phyloP scores from a whole-genome alignment of 1,140 invertebrate species.

The Listronotus oregonensis region DNA sequence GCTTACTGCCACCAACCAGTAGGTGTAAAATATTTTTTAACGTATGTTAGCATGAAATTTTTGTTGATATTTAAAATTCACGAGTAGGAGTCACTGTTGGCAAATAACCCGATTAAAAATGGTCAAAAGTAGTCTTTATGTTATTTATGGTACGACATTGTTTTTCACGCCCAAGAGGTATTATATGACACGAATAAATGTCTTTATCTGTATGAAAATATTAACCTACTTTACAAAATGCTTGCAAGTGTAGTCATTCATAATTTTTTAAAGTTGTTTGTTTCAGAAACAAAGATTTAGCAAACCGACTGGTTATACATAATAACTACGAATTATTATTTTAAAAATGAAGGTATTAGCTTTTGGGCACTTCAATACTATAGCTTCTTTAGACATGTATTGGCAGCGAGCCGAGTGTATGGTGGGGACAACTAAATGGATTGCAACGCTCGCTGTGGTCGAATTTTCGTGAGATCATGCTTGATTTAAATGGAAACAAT shows the following conservation, averaged over 20 bases:
- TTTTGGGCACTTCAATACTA: too few relatives aligned
- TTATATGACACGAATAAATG: conserved; percentile 1
- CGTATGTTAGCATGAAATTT: conserved; percentile 16
- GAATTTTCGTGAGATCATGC: too few relatives aligned
- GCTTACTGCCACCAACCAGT: background rate
- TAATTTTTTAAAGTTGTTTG: too few relatives aligned
- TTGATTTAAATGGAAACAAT: too few relatives aligned
- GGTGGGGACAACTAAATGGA: too few relatives aligned
- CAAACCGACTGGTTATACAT: too few relatives aligned
- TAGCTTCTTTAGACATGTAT: too few relatives aligned
- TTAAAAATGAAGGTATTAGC: too few relatives aligned
- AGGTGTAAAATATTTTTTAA: conserved; percentile 2
- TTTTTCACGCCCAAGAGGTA: conserved; percentile 17
- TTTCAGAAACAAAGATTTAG: too few relatives aligned
- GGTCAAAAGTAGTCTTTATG: conserved; percentile 16
- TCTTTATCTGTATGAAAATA: conserved; percentile 5
- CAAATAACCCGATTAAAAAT: conserved; percentile 28
- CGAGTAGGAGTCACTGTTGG: conserved; percentile 31
- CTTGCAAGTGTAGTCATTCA: background rate
- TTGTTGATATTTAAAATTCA: conserved; percentile 32
- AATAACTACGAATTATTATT: too few relatives aligned
- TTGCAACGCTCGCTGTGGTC: too few relatives aligned
- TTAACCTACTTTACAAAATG: conserved; percentile 13
- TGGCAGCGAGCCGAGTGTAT: too few relatives aligned
- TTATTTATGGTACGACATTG: conserved; percentile 27